Evolutionary conservation across 1,140 invertebrate genomes (phyloP).

Genomic region (Heliconius eleuchia): DNA sequence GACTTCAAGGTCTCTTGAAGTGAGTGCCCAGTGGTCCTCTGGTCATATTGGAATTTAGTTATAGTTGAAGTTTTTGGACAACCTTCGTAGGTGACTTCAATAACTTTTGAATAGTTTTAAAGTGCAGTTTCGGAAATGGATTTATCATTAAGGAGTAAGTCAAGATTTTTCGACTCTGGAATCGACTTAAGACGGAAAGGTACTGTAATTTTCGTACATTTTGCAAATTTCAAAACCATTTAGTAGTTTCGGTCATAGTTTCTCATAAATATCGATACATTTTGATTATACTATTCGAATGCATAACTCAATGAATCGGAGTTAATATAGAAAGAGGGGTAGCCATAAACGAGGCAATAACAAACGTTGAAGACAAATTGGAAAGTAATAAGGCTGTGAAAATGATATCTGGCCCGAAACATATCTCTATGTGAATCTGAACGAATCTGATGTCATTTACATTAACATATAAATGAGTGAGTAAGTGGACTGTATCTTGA

Average conservation of each 20-base stretch:
- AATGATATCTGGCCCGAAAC: constrained; percentile 76
- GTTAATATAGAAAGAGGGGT: constrained; percentile 55
- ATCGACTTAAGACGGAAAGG: constrained; percentile 78
- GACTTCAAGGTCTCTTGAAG: constrained; percentile 48
- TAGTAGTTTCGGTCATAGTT: background rate
- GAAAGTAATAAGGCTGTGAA: constrained; percentile 81
- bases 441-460: constrained; percentile 60
- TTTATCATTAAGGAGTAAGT: constrained; percentile 78
- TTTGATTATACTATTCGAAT: constrained; percentile 33
- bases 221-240: background rate
- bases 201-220: constrained; percentile 42
- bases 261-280: constrained; percentile 11
- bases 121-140: constrained; percentile 65
- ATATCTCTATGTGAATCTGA: constrained; percentile 75
- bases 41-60: constrained; percentile 47
- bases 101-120: constrained; percentile 29
- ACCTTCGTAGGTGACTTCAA: background rate
- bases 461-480: constrained; percentile 81
- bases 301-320: constrained; percentile 34
- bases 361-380: constrained; percentile 78
- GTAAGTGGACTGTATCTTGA: constrained; percentile 69
- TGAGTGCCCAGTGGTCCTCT: constrained; percentile 65
- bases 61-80: constrained; percentile 16
- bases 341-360: constrained; percentile 73
- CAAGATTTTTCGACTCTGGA: constrained; percentile 81